Base-by-base conservation (phyloP, 2,888 invertebrate genomes). In the Conops quadrifasciatus region DNA sequence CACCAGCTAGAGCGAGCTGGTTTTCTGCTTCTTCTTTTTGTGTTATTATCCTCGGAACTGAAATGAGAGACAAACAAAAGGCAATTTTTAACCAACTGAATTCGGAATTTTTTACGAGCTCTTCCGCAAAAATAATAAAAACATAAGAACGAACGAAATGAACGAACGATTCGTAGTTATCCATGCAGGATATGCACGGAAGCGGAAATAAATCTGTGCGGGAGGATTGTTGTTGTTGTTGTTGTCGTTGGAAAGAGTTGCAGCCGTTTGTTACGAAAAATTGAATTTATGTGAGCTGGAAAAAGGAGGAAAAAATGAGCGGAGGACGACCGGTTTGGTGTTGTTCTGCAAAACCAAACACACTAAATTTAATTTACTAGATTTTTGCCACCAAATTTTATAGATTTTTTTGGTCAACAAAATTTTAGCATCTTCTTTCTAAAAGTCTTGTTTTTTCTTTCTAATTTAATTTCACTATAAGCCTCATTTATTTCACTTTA, bases 61-160 rank as follows among this genome's bases (percentile, higher is more conserved):
- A 70, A 74, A 75, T 71, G 70, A 71, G 62, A 75, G 71, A 63
- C 62, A 73, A 74, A 73, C 73, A 64, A 72, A 73, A 74, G 30
- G 30, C 36, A 63, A 71, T n/a, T 60, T 56, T 60, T 43, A 67
- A 49, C 49, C 28, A n/a, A 21, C 43, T 43, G 36, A 7, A 36
- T 9, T 4, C 36, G 4, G 58, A 58, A 70, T 65, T 65, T 65
- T 58, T 70, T 70, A 58, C 47, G 51, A 43, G 65, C n/a, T 65
- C 13, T 58, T 30, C 26, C 47, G 53, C 58, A 64, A 64, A 26
- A n/a, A n/a, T n/a, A n/a, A n/a, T n/a, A n/a, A n/a, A n/a, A n/a
- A n/a, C n/a, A n/a, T n/a, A n/a, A n/a, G n/a, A n/a, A n/a, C n/a
- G n/a, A n/a, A n/a, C n/a, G n/a, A n/a, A n/a, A n/a, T n/a, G 9